Percentiles rank a stretch among this genome's conserved stretches.
Evolutionary conservation across 2,888 invertebrate genomes (phyloP).

Genomic region (Mythimna loreyi): DNA sequence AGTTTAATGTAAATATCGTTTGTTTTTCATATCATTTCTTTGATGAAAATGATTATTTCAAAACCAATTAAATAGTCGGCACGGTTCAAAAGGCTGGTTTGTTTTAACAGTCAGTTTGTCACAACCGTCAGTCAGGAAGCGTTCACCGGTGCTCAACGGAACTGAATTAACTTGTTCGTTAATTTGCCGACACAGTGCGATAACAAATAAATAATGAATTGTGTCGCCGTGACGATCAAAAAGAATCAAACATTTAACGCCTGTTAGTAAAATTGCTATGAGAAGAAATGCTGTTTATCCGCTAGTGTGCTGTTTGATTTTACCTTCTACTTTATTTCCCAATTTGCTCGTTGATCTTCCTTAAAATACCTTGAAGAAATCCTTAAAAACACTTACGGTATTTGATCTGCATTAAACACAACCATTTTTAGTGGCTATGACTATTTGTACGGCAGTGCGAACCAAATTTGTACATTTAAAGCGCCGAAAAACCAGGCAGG

Average conservation of each 20-base stretch:
- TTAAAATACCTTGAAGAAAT: too few relatives aligned
- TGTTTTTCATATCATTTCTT: neutral
- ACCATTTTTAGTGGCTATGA: neutral
- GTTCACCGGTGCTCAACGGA: constrained; percentile 33
- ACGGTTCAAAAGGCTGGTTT: constrained; percentile 1
- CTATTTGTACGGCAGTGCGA: neutral
- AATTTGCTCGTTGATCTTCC: neutral
- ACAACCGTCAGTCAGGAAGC: constrained; percentile 27
- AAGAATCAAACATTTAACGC: constrained; percentile 47
- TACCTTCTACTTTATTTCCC: neutral
- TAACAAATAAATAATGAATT: constrained; percentile 45
- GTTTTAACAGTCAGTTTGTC: constrained; percentile 27
- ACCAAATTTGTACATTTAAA: too few relatives aligned
- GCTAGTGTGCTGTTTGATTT: neutral
- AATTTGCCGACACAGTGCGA: constrained; percentile 43
- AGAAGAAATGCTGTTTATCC: neutral
- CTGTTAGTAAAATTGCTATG: neutral
- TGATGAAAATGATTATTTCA: neutral
- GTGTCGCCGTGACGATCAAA: constrained; percentile 25
- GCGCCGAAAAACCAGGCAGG: too few relatives aligned
- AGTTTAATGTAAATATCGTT: neutral
- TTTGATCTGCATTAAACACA: too few relatives aligned
- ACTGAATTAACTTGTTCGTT: constrained; percentile 64
- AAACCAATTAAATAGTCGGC: neutral
- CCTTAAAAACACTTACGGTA: too few relatives aligned